These are phyloP conservation scores for Melopsittacus undulatus DNA, from an alignment of 2,797 vertebrate species.

Conservation along the genomic window DNA sequence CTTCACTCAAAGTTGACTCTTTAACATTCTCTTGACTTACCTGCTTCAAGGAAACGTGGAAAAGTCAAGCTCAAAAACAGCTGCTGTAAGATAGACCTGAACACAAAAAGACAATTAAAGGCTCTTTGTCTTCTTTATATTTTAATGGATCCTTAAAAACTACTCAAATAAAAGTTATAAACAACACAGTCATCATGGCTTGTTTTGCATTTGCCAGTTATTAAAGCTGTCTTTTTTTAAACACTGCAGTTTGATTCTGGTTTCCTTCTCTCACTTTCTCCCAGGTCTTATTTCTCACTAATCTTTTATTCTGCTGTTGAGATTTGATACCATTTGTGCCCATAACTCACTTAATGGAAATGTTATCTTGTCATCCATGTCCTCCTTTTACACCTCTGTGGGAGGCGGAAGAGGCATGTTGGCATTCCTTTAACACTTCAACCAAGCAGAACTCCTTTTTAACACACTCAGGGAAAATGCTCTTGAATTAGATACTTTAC, in stretches of 20 bases:
- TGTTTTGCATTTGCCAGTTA: not conserved
- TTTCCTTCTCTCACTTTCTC: not conserved
- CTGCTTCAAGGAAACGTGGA: slow-evolving; percentile 88
- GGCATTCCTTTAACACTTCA: not conserved
- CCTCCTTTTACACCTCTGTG: not conserved
- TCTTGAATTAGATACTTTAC: not conserved
- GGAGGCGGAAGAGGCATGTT: not conserved
- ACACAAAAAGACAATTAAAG: slow-evolving; percentile 44
- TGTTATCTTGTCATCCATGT: not conserved
- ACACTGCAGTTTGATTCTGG: not conserved
- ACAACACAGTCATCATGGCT: not conserved
- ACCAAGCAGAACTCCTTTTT: not conserved
- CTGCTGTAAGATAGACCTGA: slow-evolving; percentile 95
- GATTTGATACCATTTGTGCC: not conserved
- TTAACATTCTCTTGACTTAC: slow-evolving; percentile 76
- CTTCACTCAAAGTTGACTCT: slow-evolving; percentile 25
- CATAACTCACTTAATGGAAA: not conserved
- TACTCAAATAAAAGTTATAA: not conserved
- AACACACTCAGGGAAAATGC: not conserved
- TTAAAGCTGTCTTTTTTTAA: not conserved
- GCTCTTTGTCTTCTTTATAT: not conserved
- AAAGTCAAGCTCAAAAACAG: slow-evolving; percentile 89
- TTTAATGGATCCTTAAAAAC: not conserved
- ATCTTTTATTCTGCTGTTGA: not conserved
- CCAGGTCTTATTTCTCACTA: not conserved